phyloP scores from a whole-genome alignment of 2,113 vertebrate genomes.

The Eonycteris spelaea region DNA sequence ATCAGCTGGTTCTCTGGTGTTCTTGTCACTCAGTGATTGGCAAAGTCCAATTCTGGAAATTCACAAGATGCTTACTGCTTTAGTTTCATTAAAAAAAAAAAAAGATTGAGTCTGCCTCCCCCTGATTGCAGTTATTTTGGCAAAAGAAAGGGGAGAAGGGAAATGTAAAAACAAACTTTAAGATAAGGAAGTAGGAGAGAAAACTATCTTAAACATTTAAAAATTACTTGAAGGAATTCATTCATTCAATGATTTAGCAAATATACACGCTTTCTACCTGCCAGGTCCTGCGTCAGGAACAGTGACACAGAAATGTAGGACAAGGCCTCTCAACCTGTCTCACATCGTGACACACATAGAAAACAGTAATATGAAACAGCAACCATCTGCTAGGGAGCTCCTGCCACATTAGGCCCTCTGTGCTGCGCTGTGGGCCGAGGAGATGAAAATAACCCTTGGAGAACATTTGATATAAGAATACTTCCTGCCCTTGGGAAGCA shows the following conservation, averaged over 20 bases:
- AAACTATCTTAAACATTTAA: constrained; percentile 23
- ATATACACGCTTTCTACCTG: not conserved
- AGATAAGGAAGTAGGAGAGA: not conserved
- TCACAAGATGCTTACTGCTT: not conserved
- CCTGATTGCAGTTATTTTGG: constrained; percentile 50
- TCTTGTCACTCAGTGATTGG: constrained; percentile 4
- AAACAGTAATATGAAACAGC: not conserved
- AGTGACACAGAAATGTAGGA: not conserved
- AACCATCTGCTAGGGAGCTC: not conserved
- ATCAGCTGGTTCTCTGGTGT: not conserved
- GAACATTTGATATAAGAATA: not conserved
- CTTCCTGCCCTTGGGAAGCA: not conserved
- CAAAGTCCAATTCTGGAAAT: constrained; percentile 22
- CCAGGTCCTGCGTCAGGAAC: not conserved
- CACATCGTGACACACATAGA: not conserved
- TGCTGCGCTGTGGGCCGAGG: not conserved
- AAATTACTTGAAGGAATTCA: not conserved
- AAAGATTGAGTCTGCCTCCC: not conserved
- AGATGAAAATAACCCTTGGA: not conserved
- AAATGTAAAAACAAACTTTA: constrained; percentile 6
- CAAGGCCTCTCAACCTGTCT: not conserved
- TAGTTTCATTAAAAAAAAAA: not conserved
- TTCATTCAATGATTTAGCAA: not conserved
- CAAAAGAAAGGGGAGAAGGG: constrained; percentile 2
- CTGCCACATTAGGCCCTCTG: not conserved